Percentiles rank a stretch among this genome's conserved stretches.
phyloP scores from a whole-genome alignment of 2,797 vertebrate species.

The Smutsia temminckii region DNA sequence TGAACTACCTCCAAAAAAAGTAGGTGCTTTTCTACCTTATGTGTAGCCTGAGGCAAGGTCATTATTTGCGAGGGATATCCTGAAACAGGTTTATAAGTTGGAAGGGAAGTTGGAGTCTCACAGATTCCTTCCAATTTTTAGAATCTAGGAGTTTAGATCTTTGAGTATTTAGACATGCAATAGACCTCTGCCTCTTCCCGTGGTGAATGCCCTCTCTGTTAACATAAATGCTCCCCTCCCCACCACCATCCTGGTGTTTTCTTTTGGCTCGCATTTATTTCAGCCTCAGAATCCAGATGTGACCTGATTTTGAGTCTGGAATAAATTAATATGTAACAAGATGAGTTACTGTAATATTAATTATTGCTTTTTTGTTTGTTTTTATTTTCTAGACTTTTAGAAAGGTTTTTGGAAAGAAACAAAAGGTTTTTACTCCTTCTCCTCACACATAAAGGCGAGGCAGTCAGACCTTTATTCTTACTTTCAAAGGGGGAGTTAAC shows the following conservation, averaged over 20 bases:
- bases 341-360: background rate
- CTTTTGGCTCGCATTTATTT: background rate
- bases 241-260: background rate
- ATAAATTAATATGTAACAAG: background rate
- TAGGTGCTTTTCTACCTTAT: background rate
- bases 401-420: constrained; percentile 30
- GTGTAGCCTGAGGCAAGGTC: background rate
- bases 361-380: background rate
- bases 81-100: background rate
- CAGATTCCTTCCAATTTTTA: background rate
- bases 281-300: constrained; percentile 44
- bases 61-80: background rate
- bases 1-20: background rate
- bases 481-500: background rate
- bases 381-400: constrained; percentile 17
- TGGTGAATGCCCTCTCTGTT: background rate
- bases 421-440: background rate
- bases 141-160: background rate
- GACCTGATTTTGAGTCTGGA: constrained; percentile 25
- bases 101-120: background rate
- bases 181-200: background rate
- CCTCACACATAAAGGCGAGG: background rate
- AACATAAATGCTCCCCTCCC: no score
- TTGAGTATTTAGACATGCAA: no score
- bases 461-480: background rate